Evolutionary conservation across 2,113 vertebrate genomes (phyloP), one percentile per base, ranked within the genome.

Genomic region (Artemisiospiza belli): DNA sequence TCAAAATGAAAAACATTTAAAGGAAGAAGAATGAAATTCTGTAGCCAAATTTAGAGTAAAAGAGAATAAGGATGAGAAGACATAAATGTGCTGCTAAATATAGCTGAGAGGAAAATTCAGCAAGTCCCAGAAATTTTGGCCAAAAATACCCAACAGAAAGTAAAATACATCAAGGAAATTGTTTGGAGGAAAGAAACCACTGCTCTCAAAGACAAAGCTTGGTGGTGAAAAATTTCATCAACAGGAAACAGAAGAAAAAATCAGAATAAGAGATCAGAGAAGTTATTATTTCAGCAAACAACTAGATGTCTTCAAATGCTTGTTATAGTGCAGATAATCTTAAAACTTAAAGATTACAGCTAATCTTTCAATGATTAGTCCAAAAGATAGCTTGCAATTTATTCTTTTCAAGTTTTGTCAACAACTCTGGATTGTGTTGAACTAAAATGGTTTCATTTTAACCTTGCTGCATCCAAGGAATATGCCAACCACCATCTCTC

Each of bases 31-130:
- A 63, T 33, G 6, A 75, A 73, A 33, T 30, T 44, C 78, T 63
- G 35, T 58, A 25, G 59, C n/a, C 28, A 91, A 80, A 67, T 62
- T 64, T 54, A 73, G 52, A 74, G 46, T 35, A 47, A 89, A 94
- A 74, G 37, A 79, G 68, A 86, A 82, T 14, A 22, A 87, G 16
- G 35, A 89, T 57, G 55, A 75, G n/a, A 87, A 91, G 31, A 46
- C 16, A 35, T 83, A 76, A 72, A 28, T 31, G 69, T 62, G 30
- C 55, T 94, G 68, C 41, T 90, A 84, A 88, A 78, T 67, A 91
- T 44, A 86, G 54, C 61, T 46, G 72, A 96, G 43, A 88, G 66
- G 35, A 94, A 94, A 90, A 92, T 76, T 82, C 92, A 94, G 46
- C 54, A 94, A 93, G 64, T 12, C 47, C 15, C 28, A 91, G 73